Evolutionary conservation across 1,140 invertebrate genomes (phyloP), one percentile per base, ranked within the genome.

Genomic region (Steinernema khuongi): DNA sequence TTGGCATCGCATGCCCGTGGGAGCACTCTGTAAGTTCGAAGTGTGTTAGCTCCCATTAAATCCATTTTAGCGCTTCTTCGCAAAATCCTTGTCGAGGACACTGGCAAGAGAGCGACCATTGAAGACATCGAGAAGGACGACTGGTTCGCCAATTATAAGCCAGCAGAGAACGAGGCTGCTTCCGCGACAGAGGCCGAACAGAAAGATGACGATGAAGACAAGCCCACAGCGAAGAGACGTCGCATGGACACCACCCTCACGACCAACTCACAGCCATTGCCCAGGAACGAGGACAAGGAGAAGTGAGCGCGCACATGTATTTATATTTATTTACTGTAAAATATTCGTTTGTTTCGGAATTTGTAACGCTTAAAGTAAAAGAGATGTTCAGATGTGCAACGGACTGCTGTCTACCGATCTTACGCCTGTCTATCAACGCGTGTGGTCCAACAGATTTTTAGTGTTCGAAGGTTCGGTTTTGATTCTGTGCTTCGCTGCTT

Each of bases 11-110:
- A 79, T 79, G 11, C 75, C 41, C n/a, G 78, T 7, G 7, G 11
- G 22, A 14, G 70, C 50, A 31, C 30, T 79, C 1, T 74, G 77
- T 80, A 77, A 18, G 77, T 75, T 79, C 17, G 1, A 18, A 70
- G 22, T 14, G n/a, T 11, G 19, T 26, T 19, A 29, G 4, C 22
- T 75, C 1, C 1, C 14, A 7, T 67, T 29, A 18, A 67, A n/a
- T 28, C 7, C 26, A 18, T 2, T 75, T 75, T 77, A 79, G 76
- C 41, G 17, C 41, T 78, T 1, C 14, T 78, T 14, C 74, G 70
- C 4, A 29, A 41, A 43, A 78, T 78, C 1, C 77, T 78, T 0
- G 22, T 1, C 14, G 31, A 31, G 0, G 60, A 79, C 66, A 71
- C 77, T 0, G 30, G 1, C 0, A 71, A 79, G 22, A 32, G 77